Base-by-base conservation (phyloP, 92 coral and sea anemone genomes). In the Epizoanthus ramosus region DNA sequence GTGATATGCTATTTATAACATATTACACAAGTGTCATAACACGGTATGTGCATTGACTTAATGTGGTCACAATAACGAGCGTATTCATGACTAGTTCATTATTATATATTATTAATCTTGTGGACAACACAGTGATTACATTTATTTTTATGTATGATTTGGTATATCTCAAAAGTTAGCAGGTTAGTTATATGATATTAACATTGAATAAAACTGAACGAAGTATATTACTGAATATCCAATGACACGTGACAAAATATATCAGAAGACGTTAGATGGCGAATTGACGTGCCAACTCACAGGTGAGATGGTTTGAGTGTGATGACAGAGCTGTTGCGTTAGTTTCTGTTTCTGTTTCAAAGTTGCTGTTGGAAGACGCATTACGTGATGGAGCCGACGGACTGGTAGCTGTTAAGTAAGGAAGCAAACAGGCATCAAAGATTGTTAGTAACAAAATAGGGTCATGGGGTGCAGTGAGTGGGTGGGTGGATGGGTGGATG, bases 341-440 rank as follows among this genome's bases (percentile, higher is more conserved):
- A 43, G 50, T 43, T 43, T 43, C 50, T 43, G 50, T 43, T 43
- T 43, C 50, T 43, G 50, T 43, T 43, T 43, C 50, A 43, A 43
- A 43, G 50, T 43, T 73, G 6, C 79, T 73, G 79, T 52, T 73
- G 45, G 63, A 53, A 23, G 79, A 73, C 16, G 8, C 63, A 52
- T 52, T 73, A 23, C 37, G 63, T 13, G 63, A 25, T 18, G 18
- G 1, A 23, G 57, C 28, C 10, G 79, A 47, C 33, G 52, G 79
- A 73, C 19, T 10, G 15, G 79, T 73, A 19, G 39, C 79, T 73
- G 79, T 23, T 73, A 54, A 5, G 25, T 7, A 14, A 54, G 79
- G 43, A 53, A 73, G 19, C 53, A 53, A 52, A 54, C 45, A 65
- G 25, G 17, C 50, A 65, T 28, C 8, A 54, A 53, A 6, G 61